Percentiles rank a stretch among this genome's conserved stretches.
Evolutionary conservation across 2,888 invertebrate species (phyloP).

Genomic region (Ephialtes manifestator): DNA sequence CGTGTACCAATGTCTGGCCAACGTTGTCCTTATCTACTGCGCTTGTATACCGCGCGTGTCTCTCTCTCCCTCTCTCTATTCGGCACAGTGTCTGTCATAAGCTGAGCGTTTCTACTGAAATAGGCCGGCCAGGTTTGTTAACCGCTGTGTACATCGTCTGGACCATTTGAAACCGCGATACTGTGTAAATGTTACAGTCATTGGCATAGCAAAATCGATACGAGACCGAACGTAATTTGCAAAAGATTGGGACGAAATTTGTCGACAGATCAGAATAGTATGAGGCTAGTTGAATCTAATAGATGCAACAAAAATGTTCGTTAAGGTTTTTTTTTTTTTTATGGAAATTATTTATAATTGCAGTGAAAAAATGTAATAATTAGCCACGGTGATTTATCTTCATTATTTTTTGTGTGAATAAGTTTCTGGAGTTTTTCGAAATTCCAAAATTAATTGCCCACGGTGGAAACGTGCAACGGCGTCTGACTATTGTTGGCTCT

Average conservation of each 20-base stretch:
- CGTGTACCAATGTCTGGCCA: not conserved
- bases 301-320: not conserved
- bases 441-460: too few species aligned
- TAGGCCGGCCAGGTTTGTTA: slow-evolving; percentile 1
- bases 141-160: not conserved
- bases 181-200: too few species aligned
- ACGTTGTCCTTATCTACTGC: slow-evolving; percentile 40
- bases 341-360: too few species aligned
- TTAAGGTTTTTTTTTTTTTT: too few species aligned
- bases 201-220: not conserved
- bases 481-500: slow-evolving; percentile 17
- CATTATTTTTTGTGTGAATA: too few species aligned
- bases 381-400: too few species aligned
- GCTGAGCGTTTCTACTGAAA: slow-evolving; percentile 1
- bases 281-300: not conserved
- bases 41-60: not conserved
- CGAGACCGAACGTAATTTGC: not conserved
- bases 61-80: not conserved
- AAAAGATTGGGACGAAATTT: not conserved
- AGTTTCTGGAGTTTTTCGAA: too few species aligned
- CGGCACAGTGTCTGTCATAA: not conserved
- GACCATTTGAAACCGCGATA: not conserved
- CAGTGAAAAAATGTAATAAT: too few species aligned
- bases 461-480: not conserved
- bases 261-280: not conserved